Conservation (phyloP, 2,888 invertebrate genomes). For the Heliconius ismenius region DNA sequence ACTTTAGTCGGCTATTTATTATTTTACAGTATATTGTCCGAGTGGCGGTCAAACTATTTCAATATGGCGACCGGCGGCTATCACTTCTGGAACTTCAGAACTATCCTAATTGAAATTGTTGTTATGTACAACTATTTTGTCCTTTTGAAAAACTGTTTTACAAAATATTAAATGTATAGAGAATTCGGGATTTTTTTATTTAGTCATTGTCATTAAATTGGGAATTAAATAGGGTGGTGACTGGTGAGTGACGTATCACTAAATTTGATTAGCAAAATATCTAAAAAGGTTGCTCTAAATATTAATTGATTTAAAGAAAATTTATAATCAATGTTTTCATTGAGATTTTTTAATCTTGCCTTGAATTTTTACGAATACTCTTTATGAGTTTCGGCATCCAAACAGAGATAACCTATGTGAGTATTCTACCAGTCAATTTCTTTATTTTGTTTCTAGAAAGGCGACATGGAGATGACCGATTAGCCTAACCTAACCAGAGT, state of each 20-base stretch:
- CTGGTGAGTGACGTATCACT: no score
- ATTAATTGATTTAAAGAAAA: background rate
- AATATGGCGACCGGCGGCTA: conserved; percentile 59
- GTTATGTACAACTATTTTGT: conserved; percentile 56
- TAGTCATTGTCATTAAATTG: no score
- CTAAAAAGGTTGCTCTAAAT: no score
- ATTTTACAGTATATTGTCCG: conserved; percentile 36
- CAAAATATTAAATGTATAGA: background rate
- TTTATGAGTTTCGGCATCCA: no score
- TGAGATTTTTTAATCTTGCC: background rate
- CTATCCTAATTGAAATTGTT: conserved; percentile 73
- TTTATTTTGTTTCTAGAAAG: background rate
- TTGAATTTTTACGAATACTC: no score
- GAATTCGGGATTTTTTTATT: no score
- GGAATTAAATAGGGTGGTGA: no score
- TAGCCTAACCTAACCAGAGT: no score
- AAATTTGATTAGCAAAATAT: no score
- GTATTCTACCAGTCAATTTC: background rate
- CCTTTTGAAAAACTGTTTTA: conserved; percentile 1
- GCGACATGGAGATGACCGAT: no score
- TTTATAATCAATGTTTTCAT: background rate
- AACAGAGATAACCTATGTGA: no score
- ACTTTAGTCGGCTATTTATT: conserved; percentile 20
- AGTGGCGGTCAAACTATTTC: conserved; percentile 59
- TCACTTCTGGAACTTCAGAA: conserved; percentile 51